Evolutionary conservation across 1,140 invertebrate genomes (phyloP).

Genomic region (Drosophila nigromelanica): DNA sequence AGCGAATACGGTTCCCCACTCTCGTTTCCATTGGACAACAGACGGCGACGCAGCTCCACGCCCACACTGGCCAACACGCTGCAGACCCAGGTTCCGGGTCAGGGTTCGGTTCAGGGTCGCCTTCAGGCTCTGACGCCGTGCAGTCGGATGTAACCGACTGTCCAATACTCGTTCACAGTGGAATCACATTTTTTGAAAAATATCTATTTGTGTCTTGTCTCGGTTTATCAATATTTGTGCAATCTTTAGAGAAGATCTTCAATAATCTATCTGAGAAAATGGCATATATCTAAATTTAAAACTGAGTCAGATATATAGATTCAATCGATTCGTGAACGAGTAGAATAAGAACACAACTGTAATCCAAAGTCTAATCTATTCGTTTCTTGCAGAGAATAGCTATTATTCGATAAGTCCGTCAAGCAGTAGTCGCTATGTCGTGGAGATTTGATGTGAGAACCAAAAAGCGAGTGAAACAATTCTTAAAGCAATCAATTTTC

Average conservation of each 20-base stretch:
- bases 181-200: no score
- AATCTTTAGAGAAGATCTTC: no score
- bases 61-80: constrained; percentile 33
- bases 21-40: constrained; percentile 38
- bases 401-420: constrained; percentile 81
- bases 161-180: no score
- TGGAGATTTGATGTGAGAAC: constrained; percentile 61
- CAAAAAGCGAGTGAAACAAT: not conserved
- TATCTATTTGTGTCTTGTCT: no score
- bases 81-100: not conserved
- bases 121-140: not conserved
- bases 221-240: no score
- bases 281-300: no score
- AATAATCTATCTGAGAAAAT: no score
- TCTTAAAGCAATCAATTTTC: not conserved
- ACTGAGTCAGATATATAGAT: no score
- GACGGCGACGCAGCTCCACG: constrained; percentile 51
- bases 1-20: constrained; percentile 67
- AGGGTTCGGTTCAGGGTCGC: no score
- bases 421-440: constrained; percentile 78
- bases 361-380: not conserved
- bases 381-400: constrained; percentile 71
- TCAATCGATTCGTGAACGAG: no score
- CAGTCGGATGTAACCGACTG: no score
- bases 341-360: no score